Conservation (phyloP, 2,888 invertebrate species). For the Lycocerus yunnanus region DNA sequence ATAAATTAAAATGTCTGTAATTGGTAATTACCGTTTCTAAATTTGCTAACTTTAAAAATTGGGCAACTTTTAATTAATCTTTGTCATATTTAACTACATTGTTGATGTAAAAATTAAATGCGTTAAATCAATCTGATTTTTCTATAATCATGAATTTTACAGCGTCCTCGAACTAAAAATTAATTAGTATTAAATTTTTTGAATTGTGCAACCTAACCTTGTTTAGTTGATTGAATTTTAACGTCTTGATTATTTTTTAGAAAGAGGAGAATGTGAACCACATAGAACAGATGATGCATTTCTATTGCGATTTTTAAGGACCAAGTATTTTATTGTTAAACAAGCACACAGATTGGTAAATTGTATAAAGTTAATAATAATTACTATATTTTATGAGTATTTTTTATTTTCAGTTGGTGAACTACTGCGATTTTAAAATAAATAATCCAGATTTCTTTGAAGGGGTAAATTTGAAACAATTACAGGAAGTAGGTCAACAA, state of each 20-base stretch:
- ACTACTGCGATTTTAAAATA: constrained; percentile 76
- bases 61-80: not conserved
- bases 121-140: no score
- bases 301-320: constrained; percentile 74
- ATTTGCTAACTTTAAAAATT: no score
- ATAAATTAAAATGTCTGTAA: not conserved
- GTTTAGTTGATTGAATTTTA: no score
- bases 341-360: constrained; percentile 75
- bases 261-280: constrained; percentile 74
- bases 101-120: not conserved
- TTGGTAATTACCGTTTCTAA: not conserved
- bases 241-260: constrained; percentile 53
- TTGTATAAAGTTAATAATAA: constrained; percentile 45
- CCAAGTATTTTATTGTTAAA: constrained; percentile 72
- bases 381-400: not conserved
- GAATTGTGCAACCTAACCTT: no score
- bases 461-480: constrained; percentile 67
- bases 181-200: no score
- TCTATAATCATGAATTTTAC: no score
- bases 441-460: constrained; percentile 71
- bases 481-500: constrained; percentile 68
- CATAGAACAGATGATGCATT: constrained; percentile 78
- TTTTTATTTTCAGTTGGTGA: constrained; percentile 64
- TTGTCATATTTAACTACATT: no score
- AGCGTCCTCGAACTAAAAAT: no score